phyloP scores from a whole-genome alignment of 2,113 vertebrate species.

The Platysternon megacephalum region DNA sequence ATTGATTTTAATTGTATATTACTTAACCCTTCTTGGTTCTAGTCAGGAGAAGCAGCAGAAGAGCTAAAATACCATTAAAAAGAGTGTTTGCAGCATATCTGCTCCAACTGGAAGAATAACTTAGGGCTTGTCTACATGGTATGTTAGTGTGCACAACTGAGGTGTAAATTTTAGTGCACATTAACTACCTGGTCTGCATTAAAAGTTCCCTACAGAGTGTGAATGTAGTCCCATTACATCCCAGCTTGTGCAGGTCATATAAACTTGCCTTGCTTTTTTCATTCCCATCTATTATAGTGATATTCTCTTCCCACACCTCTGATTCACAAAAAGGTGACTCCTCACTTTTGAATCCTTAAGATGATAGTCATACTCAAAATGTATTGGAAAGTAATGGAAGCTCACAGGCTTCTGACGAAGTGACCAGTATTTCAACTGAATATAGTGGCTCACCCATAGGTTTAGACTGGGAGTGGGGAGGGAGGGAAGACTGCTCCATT shows the following conservation, averaged over 20 bases:
- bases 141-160: background rate
- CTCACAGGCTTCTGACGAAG: background rate
- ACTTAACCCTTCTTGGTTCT: background rate
- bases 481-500: background rate
- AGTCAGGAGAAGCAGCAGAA: background rate
- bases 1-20: background rate
- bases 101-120: accelerated
- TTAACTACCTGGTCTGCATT: background rate
- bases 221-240: background rate
- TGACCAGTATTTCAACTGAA: background rate
- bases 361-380: background rate
- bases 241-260: background rate
- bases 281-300: background rate
- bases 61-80: background rate
- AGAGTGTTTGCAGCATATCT: background rate
- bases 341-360: background rate
- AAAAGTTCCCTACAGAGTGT: background rate
- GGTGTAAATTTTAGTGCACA: background rate
- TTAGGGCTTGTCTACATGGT: background rate
- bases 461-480: background rate
- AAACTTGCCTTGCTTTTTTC: background rate
- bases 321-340: background rate
- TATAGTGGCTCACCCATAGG: background rate
- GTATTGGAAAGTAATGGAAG: background rate
- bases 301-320: background rate